Evolutionary conservation across 1,140 invertebrate genomes (phyloP), one percentile per base, ranked within the genome.

Genomic region (Nylanderia fulva): DNA sequence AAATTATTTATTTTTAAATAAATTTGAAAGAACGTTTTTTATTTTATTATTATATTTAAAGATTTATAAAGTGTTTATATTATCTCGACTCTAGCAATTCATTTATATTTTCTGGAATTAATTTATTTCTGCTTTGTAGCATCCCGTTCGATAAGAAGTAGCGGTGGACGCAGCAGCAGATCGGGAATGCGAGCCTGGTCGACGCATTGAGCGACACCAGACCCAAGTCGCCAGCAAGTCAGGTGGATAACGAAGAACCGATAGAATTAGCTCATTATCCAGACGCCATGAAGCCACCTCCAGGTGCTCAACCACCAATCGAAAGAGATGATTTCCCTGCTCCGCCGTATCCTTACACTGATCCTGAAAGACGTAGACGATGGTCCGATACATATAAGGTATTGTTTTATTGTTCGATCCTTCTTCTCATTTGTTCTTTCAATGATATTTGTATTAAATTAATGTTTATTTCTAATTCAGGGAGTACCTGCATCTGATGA

Each of bases 281-380:
- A 8, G 98, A 96, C 68, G 99, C 98, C n/a, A 98, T 98, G 95
- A 98, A 98, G 91, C 99, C 99, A 36, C 96, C 96, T 86, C 98
- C 98, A 0, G 98, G 98, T 64, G 97, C 98, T 89, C 96, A 98
- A 91, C 96, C 98, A 33, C 98, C 99, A 91, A 99, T 99, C 89
- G 99, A 99, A 95, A 95, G 99, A 89, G 99, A 99, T 93, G 99
- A 99, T 95, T 99, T 99, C 96, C 99, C 99, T 52, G 99, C 98
- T 75, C 99, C 99, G 66, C 99, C 99, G 13, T 99, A 99, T 96
- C 98, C 99, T n/a, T 99, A 99, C 93, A 99, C 98, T 54, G 98
- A 99, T 96, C 98, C 98, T 95, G 98, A 99, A 94, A 96, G 98
- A 86, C 96, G 98, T 80, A 96, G 98, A 85, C 96, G 98, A 88